phyloP scores from a whole-genome alignment of 2,888 invertebrate species.

The Oscheius sp. region DNA sequence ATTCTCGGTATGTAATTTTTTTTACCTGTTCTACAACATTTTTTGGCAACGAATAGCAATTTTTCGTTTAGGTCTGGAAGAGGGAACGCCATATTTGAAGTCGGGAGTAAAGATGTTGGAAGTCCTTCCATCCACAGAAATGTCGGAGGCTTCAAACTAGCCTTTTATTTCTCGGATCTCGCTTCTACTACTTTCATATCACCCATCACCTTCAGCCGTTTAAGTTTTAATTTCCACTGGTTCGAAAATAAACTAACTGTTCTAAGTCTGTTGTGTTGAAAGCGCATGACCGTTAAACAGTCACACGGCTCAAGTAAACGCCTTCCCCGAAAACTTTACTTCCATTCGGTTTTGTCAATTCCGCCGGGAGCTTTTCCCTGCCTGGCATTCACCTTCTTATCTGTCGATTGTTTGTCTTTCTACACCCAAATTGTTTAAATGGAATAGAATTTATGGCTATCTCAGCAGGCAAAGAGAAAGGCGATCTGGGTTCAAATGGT shows the following conservation, averaged over 20 bases:
- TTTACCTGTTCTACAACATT: not conserved
- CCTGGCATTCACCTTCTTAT: not conserved
- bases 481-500: not conserved
- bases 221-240: not conserved
- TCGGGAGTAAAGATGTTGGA: constrained; percentile 31
- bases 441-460: not conserved
- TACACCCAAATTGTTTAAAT: not conserved
- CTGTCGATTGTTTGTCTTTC: not conserved
- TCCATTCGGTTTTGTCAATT: not conserved
- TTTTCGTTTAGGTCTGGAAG: constrained; percentile 18
- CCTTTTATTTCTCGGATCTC: not conserved
- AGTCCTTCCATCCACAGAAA: constrained; percentile 9
- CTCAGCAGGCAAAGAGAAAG: not conserved
- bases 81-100: constrained; percentile 35
- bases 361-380: not conserved
- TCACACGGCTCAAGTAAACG: not conserved
- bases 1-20: constrained; percentile 27
- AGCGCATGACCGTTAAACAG: constrained; percentile 16
- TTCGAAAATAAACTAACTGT: constrained; percentile 24
- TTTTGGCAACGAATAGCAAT: not conserved
- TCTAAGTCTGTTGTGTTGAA: constrained; percentile 25
- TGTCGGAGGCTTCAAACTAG: constrained; percentile 10
- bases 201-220: not conserved
- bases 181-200: constrained; percentile 16
- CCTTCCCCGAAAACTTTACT: not conserved